Conservation (phyloP, 2,113 vertebrate genomes). For the Ameiurus melas region DNA sequence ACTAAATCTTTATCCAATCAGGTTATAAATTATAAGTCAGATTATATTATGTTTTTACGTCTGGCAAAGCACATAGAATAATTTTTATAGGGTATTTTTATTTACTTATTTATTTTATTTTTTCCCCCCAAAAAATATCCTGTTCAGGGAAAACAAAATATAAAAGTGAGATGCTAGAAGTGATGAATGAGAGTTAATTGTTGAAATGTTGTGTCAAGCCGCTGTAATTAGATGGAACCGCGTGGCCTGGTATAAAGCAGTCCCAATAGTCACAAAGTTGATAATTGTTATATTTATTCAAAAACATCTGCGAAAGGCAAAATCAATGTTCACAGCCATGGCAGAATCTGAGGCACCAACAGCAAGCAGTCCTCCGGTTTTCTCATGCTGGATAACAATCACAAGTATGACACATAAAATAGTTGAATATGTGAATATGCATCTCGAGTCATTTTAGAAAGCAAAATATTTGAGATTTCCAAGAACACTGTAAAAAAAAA, state of each 20-base stretch:
- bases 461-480: background rate
- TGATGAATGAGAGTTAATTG: background rate
- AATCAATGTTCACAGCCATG: background rate
- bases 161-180: background rate
- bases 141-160: background rate
- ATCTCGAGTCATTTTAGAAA: background rate
- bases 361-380: background rate
- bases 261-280: background rate
- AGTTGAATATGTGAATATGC: background rate
- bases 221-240: background rate
- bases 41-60: background rate
- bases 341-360: background rate
- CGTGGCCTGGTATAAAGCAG: background rate
- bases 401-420: background rate
- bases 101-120: background rate
- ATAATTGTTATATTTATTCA: background rate
- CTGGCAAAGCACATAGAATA: background rate
- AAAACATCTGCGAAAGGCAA: background rate
- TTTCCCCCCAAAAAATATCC: too few species aligned
- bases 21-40: background rate
- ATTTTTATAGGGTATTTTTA: background rate
- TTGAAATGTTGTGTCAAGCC: background rate
- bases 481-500: background rate
- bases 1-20: background rate
- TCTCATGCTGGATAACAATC: background rate